phyloP scores from a whole-genome alignment of 2,888 invertebrate species.

The Brachypterus glaber region DNA sequence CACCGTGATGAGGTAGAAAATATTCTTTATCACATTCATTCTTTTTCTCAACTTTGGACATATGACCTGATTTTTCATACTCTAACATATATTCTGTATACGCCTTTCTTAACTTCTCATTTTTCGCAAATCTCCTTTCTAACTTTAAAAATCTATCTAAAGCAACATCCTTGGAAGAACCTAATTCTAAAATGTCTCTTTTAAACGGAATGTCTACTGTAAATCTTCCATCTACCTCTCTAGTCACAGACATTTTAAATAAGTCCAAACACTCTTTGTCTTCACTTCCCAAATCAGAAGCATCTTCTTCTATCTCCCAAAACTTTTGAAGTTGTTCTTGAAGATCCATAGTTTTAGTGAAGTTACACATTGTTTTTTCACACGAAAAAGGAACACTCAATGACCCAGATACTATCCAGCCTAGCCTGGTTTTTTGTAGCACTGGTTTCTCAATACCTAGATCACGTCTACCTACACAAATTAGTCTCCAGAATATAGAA shows the following conservation, averaged over 20 bases:
- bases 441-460: constrained; percentile 9
- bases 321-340: constrained; percentile 2
- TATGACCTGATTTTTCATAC: neutral
- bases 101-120: neutral
- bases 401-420: constrained; percentile 13
- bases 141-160: neutral
- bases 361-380: too few species aligned
- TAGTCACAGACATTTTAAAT: neutral
- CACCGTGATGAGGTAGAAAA: neutral
- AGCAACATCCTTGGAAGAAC: neutral
- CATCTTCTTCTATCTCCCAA: neutral
- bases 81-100: neutral
- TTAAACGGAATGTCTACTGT: neutral
- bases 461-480: constrained; percentile 5
- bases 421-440: constrained; percentile 12
- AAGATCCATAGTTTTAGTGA: too few species aligned
- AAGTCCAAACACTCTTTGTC: neutral
- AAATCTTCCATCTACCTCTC: neutral
- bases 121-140: neutral
- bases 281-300: too few species aligned
- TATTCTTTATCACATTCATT: too few species aligned
- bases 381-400: neutral
- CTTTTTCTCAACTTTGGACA: neutral
- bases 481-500: constrained; percentile 7
- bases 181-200: neutral